phyloP scores from a whole-genome alignment of 2,113 vertebrate genomes.

The Atrichornis clamosus region DNA sequence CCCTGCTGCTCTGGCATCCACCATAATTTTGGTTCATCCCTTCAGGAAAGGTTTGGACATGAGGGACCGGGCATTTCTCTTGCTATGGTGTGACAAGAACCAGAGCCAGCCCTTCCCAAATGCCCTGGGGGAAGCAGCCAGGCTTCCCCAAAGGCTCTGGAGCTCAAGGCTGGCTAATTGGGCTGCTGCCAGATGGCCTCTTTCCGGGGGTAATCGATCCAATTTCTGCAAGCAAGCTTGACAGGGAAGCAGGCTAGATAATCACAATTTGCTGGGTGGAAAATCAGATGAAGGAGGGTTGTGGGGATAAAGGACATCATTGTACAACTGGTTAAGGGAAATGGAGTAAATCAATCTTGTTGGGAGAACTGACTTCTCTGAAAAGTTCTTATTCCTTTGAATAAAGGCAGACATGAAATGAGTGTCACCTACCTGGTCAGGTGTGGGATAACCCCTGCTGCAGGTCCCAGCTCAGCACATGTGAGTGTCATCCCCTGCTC shows the following conservation, averaged over 20 bases:
- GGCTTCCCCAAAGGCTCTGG: background rate
- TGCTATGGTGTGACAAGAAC: background rate
- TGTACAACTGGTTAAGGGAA: background rate
- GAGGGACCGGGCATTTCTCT: background rate
- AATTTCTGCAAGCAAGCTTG: conserved; percentile 12
- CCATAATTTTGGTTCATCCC: background rate
- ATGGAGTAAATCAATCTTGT: background rate
- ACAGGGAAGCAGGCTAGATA: background rate
- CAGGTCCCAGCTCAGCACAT: background rate
- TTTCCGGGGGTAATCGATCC: conserved; percentile 57
- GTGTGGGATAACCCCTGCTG: background rate
- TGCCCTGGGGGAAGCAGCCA: background rate
- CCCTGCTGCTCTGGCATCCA: background rate
- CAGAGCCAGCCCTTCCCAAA: background rate
- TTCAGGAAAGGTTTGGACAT: background rate
- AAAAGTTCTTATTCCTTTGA: background rate
- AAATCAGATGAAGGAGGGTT: conserved; percentile 12
- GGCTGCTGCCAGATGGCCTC: conserved; percentile 26
- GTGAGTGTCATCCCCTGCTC: background rate
- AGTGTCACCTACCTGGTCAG: background rate
- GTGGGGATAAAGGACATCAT: background rate
- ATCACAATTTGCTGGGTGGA: conserved; percentile 26
- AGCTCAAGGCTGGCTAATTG: background rate
- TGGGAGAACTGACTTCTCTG: background rate
- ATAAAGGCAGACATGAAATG: background rate